These are phyloP conservation scores for Drosophila kohkoa DNA, from an alignment of 1,140 invertebrate genomes.

Conservation along the genomic window DNA sequence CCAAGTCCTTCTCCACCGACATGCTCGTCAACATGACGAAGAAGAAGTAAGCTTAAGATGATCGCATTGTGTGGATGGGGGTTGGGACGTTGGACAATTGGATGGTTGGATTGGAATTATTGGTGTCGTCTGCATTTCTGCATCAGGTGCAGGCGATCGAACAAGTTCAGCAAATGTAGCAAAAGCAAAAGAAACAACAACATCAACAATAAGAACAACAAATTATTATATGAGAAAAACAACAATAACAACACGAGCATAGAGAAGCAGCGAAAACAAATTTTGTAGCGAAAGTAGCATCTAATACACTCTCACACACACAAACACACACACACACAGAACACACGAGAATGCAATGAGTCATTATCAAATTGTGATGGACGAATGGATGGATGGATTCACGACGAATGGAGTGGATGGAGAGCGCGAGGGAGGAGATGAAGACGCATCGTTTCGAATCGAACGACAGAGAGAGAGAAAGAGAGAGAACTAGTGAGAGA, in stretches of 20 bases:
- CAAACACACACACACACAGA: slow-evolving; percentile 4
- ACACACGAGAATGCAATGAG: slow-evolving; percentile 13
- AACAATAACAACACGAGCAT: slow-evolving; percentile 10
- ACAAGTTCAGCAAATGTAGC: slow-evolving; percentile 6
- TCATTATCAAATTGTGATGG: slow-evolving; percentile 1
- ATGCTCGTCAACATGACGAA: slow-evolving; percentile 79
- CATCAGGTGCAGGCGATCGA: not conserved
- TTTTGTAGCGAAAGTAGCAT: slow-evolving; percentile 18
- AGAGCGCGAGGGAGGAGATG: not conserved
- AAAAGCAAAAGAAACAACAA: slow-evolving; percentile 24
- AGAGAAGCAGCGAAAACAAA: not conserved
- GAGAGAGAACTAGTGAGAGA: slow-evolving; percentile 5
- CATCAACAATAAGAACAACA: not conserved
- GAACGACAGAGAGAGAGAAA: slow-evolving; percentile 11
- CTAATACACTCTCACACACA: slow-evolving; percentile 10
- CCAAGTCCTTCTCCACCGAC: slow-evolving; percentile 90
- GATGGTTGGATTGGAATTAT: slow-evolving; percentile 1
- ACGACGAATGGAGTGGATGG: slow-evolving; percentile 8
- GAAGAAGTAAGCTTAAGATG: slow-evolving; percentile 77
- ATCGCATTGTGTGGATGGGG: slow-evolving; percentile 1
- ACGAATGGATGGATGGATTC: slow-evolving; percentile 10
- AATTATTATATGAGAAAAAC: slow-evolving; percentile 17
- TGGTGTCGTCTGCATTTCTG: not conserved
- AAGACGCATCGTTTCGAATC: slow-evolving; percentile 18
- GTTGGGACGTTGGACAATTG: not conserved